Base-by-base conservation (phyloP, 1,140 invertebrate genomes). In the Leptestheria dahalacensis region DNA sequence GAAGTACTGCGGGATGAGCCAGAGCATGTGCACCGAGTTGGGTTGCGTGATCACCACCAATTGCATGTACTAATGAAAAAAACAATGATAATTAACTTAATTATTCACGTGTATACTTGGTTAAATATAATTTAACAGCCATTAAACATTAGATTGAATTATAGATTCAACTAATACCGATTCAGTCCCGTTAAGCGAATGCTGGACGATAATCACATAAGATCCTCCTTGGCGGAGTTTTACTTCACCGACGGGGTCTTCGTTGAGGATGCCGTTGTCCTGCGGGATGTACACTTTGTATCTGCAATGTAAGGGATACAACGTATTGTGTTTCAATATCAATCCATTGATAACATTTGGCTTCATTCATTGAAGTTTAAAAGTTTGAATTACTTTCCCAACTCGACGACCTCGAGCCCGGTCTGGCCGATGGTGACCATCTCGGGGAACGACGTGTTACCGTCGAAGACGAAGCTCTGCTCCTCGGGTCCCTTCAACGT, bases 1-100 rank as follows among this genome's bases (percentile, higher is more conserved):
- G 23, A 92, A 70, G 68, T 92, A 91, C 68, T 94, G 91, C 0
- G 91, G 89, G 15, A 94, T 68, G 62, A 92, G 76, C 82, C 82
- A 89, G 0, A 91, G 68, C 62, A 94, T 90, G 63, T 84, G 83
- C 4, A 94, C 69, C 0, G 75, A 78, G 65, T 86, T 90, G 1
- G 83, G 76, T 25, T 74, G 66, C 0, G 85, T 83, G 1, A 88
- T 66, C 4, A 55, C 41, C 20, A 51, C 20, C 12, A 62, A 24
- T 18, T 48, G 28, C 2, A 56, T 51, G 29, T 59, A 28, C 46
- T 57, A 54, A 62, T 49, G 24, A 53, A 60, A 12, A 46, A 23
- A 1, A 18, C 18, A 23, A 23, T 57, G 21, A 49, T n/a, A 24
- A 26, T 23, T 29, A 28, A 18, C 9, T 21, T 3, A 57, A 61